Percentiles rank a stretch among this genome's conserved stretches.
These are phyloP conservation scores for Salmo trutta DNA, from an alignment of 2,797 vertebrate genomes.

Conservation along the genomic window DNA sequence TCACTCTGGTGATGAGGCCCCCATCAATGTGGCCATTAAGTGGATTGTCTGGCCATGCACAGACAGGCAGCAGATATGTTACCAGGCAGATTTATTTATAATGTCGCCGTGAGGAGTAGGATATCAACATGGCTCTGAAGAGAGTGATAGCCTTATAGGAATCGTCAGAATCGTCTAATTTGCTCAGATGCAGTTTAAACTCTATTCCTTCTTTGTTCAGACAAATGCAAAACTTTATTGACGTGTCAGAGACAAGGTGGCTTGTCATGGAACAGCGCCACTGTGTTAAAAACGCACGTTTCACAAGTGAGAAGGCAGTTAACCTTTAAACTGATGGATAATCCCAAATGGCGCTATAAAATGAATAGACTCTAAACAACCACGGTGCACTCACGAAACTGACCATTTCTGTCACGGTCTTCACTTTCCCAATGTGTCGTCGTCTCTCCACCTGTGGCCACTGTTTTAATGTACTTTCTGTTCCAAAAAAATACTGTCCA, in stretches of 20 bases:
- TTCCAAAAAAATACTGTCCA: not conserved
- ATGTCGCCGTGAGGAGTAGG: not conserved
- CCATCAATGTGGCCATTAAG: constrained; percentile 50
- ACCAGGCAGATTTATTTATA: constrained; percentile 4
- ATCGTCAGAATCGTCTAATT: not conserved
- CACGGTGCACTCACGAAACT: constrained; percentile 65
- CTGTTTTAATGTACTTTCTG: not conserved
- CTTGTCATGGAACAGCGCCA: constrained; percentile 22
- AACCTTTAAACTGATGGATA: constrained; percentile 90
- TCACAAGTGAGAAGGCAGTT: constrained; percentile 82
- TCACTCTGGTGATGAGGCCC: constrained; percentile 32
- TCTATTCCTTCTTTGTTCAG: constrained; percentile 14
- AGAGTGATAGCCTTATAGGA: not conserved
- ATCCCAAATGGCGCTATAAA: constrained; percentile 83
- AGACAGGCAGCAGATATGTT: not conserved
- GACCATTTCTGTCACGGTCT: not conserved
- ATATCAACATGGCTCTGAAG: not conserved
- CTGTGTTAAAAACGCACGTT: constrained; percentile 70
- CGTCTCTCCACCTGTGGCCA: not conserved
- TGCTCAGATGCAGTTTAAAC: not conserved
- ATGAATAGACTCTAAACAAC: constrained; percentile 80
- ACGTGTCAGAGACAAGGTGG: constrained; percentile 36
- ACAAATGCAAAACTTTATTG: constrained; percentile 37
- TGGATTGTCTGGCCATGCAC: constrained; percentile 13
- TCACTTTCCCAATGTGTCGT: not conserved